A percentile compares a stretch with the other conserved stretches of the same genome.
Evolutionary conservation across 2,888 invertebrate genomes (phyloP).

Genomic region (Cepaea hortensis): DNA sequence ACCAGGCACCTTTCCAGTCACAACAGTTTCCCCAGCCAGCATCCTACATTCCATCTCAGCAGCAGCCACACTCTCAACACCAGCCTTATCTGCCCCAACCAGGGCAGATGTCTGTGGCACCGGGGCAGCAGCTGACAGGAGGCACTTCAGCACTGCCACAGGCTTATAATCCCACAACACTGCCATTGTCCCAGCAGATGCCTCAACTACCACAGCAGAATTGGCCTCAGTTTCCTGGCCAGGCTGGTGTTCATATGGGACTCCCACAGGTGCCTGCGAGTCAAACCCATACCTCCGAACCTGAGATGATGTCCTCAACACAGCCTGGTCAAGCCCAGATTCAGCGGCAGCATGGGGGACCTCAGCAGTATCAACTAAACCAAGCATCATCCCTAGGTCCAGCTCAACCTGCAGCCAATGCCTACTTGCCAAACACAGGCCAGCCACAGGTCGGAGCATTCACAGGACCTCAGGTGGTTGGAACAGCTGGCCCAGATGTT

Average conservation of each 20-base stretch:
- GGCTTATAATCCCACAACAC: not conserved
- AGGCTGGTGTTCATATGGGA: conserved; percentile 13
- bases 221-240: not conserved
- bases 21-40: conserved; percentile 23
- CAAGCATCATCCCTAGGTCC: not conserved
- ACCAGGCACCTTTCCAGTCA: conserved; percentile 14
- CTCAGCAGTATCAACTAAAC: not conserved
- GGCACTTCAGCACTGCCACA: not conserved
- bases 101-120: not conserved
- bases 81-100: conserved; percentile 12
- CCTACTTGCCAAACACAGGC: conserved; percentile 3
- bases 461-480: not conserved
- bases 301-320: not conserved
- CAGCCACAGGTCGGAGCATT: not conserved
- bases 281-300: conserved; percentile 19
- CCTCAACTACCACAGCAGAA: conserved; percentile 17
- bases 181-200: not conserved
- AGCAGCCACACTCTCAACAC: conserved; percentile 17
- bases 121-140: not conserved
- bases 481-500: not conserved
- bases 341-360: not conserved
- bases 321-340: not conserved
- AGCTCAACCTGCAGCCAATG: not conserved
- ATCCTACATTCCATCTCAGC: conserved; percentile 19
- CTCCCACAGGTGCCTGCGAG: not conserved